These are phyloP conservation scores for Perccottus glenii DNA, from an alignment of 2,113 vertebrate genomes.

Conservation along the genomic window DNA sequence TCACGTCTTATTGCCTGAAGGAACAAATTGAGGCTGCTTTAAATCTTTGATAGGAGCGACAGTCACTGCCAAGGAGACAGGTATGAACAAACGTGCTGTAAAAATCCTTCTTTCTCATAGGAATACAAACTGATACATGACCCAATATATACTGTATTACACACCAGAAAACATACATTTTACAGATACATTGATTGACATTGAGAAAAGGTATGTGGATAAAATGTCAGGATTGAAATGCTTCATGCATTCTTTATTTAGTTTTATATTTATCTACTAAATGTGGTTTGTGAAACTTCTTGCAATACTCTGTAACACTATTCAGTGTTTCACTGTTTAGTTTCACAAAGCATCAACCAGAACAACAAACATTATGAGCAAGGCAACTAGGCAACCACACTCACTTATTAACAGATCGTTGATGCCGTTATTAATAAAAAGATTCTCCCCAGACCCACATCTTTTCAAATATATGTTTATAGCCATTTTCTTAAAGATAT, in stretches of 20 bases:
- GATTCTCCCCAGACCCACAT: no score
- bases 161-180: background rate
- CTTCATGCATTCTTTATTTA: no score
- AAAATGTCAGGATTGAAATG: no score
- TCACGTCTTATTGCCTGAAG: slow-evolving; percentile 60
- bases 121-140: slow-evolving; percentile 1
- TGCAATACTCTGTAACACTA: no score
- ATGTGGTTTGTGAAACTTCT: no score
- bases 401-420: no score
- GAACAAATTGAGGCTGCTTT: slow-evolving; percentile 59
- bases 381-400: no score
- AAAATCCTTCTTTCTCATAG: slow-evolving; percentile 1
- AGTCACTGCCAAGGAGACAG: slow-evolving; percentile 50
- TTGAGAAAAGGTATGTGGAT: slow-evolving; percentile 2
- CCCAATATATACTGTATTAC: background rate
- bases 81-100: slow-evolving; percentile 14
- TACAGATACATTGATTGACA: background rate
- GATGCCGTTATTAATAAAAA: no score
- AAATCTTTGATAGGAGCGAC: slow-evolving; percentile 36
- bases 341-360: no score
- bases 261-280: no score
- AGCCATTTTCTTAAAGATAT: background rate
- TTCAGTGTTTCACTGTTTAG: no score
- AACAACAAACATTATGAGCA: no score
- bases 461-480: background rate